These are phyloP conservation scores for Drosophila falleni DNA, from an alignment of 2,888 invertebrate genomes.

Conservation along the genomic window DNA sequence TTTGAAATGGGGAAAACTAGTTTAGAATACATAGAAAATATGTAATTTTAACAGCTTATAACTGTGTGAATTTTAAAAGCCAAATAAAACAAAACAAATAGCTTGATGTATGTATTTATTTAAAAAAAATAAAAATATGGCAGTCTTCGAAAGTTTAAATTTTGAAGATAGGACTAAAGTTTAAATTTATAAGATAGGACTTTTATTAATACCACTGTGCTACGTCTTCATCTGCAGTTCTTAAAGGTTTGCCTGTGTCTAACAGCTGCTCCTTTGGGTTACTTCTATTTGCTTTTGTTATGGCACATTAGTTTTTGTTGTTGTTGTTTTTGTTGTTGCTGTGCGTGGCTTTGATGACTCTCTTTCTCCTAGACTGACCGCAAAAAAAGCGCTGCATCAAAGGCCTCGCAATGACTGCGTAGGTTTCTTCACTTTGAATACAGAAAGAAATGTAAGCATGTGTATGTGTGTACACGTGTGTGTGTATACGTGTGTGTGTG, in stretches of 20 bases:
- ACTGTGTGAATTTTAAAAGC: too few relatives aligned
- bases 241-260: slow-evolving; percentile 31
- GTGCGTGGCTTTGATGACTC: slow-evolving; percentile 73
- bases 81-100: too few relatives aligned
- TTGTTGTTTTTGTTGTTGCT: slow-evolving; percentile 32
- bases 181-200: not conserved
- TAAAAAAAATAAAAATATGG: not conserved
- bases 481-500: slow-evolving; percentile 3
- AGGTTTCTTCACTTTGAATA: slow-evolving; percentile 60
- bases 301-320: slow-evolving; percentile 69
- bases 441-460: not conserved
- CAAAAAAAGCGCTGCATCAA: slow-evolving; percentile 73
- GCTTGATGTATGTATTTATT: not conserved
- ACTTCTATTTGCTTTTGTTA: slow-evolving; percentile 75
- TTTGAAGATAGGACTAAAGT: not conserved
- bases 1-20: too few relatives aligned
- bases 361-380: slow-evolving; percentile 60
- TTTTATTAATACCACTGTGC: not conserved
- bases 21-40: too few relatives aligned
- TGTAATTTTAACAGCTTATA: too few relatives aligned
- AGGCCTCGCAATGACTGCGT: slow-evolving; percentile 72
- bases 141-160: not conserved
- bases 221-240: slow-evolving; percentile 14
- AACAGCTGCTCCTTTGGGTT: slow-evolving; percentile 64
- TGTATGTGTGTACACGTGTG: not conserved